Evolutionary conservation across 2,797 vertebrate species (phyloP).

Genomic region (Lerista edwardsae): DNA sequence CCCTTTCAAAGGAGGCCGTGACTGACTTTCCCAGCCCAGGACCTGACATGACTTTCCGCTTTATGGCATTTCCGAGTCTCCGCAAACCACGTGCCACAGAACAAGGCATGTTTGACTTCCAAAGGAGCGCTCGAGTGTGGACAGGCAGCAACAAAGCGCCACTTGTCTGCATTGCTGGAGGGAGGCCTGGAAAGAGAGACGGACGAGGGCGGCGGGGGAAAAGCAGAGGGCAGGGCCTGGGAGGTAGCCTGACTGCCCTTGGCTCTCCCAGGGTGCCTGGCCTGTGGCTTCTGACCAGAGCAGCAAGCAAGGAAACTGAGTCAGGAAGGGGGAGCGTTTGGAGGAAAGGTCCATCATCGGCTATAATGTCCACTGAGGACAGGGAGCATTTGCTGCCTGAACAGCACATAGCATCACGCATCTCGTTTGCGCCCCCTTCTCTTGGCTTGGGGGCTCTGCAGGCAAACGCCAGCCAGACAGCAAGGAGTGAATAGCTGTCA

Average conservation of each 20-base stretch:
- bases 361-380: neutral
- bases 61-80: constrained; percentile 48
- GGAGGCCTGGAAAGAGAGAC: constrained; percentile 43
- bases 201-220: constrained; percentile 30
- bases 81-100: constrained; percentile 62
- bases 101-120: constrained; percentile 58
- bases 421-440: no score
- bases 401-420: rapidly evolving
- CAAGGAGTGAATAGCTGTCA: neutral
- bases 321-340: neutral
- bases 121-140: constrained; percentile 62
- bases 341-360: no score
- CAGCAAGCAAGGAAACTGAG: constrained; percentile 48
- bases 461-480: neutral
- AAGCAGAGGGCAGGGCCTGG: constrained; percentile 32
- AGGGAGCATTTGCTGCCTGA: neutral
- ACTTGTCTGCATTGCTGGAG: constrained; percentile 46
- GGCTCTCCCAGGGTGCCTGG: neutral
- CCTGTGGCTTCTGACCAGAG: neutral
- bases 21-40: constrained; percentile 42
- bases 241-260: constrained; percentile 37
- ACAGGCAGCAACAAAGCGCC: constrained; percentile 60
- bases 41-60: constrained; percentile 69
- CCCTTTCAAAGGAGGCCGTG: constrained; percentile 35
- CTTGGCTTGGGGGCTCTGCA: no score